Evolutionary conservation across 2,888 invertebrate genomes (phyloP), one percentile per base, ranked within the genome.

Genomic region (Dexiosoma caninum): DNA sequence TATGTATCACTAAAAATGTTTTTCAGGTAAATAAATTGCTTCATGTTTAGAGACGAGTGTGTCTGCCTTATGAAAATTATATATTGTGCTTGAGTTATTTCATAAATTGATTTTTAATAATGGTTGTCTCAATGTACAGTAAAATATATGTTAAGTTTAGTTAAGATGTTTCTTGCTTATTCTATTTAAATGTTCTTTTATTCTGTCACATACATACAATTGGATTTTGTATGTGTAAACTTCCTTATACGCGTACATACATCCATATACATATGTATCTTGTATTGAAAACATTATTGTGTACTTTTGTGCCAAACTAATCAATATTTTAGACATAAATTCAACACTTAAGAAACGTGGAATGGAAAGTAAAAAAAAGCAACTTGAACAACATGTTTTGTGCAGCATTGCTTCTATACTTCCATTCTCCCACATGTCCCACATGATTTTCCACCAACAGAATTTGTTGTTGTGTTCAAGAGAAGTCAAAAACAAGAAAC

Each of bases 281-380:
- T 27, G 42, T 57, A 12, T 5, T 16, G 10, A 69, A 57, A 57
- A 69, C 23, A 23, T 57, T 30, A n/a, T 19, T 59, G 23, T 53
- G 5, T 49, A 37, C 44, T 21, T 75, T 27, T 75, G 37, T 59
- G 51, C 23, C 51, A 64, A 70, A 64, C 32, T 64, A 77, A 77
- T 77, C 77, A 78, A 71, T 78, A 78, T 27, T 78, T 78, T 64
- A 71, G 71, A 70, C 42, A 64, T 71, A 66, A 78, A 78, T 70
- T 49, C 62, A 55, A 77, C 77, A 77, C 64, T 57, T 57, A 14
- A 51, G 49, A 70, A 78, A 57, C 42, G 35, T 49, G 40, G 2
- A 66, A 49, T 66, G 4, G 14, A 46, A 27, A 27, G 32, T 12
- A 37, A 19, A 40, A 12, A 27, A 53, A 30, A 10, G 0, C 16